Evolutionary conservation across 2,797 vertebrate genomes (phyloP), one percentile per base, ranked within the genome.

Genomic region (Enoplosus armatus): DNA sequence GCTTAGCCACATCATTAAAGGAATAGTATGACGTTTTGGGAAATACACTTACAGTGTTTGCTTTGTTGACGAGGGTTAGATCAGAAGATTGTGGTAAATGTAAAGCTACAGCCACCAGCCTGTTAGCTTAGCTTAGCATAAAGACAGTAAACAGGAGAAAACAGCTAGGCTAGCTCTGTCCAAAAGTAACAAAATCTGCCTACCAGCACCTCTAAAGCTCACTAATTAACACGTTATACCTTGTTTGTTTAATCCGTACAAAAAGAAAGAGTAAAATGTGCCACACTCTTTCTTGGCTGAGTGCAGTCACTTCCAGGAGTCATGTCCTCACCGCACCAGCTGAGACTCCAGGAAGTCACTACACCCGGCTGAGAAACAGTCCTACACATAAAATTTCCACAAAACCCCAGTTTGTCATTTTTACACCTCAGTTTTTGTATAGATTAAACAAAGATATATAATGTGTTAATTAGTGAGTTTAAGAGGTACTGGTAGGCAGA

Each of bases 1-100:
- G 65, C 51, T 73, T 20, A 58, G 35, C 31, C 48, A 35, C 43
- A 50, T 67, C 67, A 72, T 51, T 58, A 47, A 68, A 65, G 29
- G 45, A 75, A 50, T 10, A 37, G 6, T 15, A 3, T 43, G 39
- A 69, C 35, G 41, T 59, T 68, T 26, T 35, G n/a, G 58, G 29
- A 37, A 60, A 37, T 15, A 18, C 8, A 0, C 16, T 20, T 66
- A 2, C 37, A 5, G 37, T 39, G 6, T n/a, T 51, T 0, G 0
- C 29, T 15, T 59, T 58, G 14, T 76, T 29, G 6, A 8, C 0
- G 4, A 45, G 35, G 15, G 8, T 26, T 43, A 51, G 33, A 60
- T 67, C 24, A 75, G 55, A 65, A 33, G 24, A 54, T 14, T 58
- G 12, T 50, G 39, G 58, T 47, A 39, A 62, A 48, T 39, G 8